phyloP scores from a whole-genome alignment of 2,797 vertebrate genomes.

The Anas georgica region DNA sequence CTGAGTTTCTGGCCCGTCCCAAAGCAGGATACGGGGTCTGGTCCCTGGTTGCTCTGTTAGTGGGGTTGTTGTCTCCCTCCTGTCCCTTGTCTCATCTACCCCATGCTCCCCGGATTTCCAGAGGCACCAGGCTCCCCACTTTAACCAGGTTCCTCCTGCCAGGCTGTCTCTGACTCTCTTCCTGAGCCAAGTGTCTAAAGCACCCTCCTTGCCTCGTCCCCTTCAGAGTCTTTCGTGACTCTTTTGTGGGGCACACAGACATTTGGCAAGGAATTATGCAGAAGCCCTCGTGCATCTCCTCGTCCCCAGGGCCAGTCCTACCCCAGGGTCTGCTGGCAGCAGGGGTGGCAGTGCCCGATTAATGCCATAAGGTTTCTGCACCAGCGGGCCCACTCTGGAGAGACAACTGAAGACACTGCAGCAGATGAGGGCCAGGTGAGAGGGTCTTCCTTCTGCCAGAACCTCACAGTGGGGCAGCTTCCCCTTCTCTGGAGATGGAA shows the following conservation, averaged over 20 bases:
- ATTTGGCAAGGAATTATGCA: not conserved
- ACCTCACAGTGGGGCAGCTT: not conserved
- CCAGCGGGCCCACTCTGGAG: not conserved
- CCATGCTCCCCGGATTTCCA: not conserved
- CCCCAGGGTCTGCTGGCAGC: rapidly evolving
- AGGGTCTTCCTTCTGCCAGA: not conserved
- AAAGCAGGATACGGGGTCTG: not conserved
- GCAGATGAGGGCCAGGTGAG: not conserved
- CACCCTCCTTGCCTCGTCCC: not conserved
- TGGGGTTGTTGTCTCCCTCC: not conserved
- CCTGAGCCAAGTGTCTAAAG: not conserved
- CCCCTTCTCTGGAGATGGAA: not conserved
- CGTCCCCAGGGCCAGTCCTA: not conserved
- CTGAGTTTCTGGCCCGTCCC: not conserved
- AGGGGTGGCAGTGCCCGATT: not conserved
- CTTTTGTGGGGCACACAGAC: not conserved
- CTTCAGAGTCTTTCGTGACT: not conserved
- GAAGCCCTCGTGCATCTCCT: not conserved
- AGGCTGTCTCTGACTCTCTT: not conserved
- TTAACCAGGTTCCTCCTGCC: not conserved
- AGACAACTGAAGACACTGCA: not conserved
- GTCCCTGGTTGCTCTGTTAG: not conserved
- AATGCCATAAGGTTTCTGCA: not conserved
- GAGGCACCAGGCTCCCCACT: not conserved
- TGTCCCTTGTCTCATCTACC: not conserved